These are phyloP conservation scores for Coccyzus lansbergi DNA, from an alignment of 2,797 vertebrate genomes.

Conservation along the genomic window DNA sequence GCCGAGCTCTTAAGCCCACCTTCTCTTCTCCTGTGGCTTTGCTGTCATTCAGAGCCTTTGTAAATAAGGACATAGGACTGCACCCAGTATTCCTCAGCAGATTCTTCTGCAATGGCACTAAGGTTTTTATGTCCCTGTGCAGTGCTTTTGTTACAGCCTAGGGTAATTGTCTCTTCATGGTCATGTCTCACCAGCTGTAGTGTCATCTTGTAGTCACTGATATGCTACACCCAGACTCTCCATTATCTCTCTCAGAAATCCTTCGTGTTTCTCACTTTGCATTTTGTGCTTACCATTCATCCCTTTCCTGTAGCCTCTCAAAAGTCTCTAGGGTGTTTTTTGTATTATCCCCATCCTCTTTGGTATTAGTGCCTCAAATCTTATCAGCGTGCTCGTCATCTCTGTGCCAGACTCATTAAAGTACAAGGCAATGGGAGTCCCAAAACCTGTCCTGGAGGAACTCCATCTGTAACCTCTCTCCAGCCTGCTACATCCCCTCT, in stretches of 20 bases:
- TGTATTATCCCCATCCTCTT: not conserved
- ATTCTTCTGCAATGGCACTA: not conserved
- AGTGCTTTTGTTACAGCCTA: not conserved
- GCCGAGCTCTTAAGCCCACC: not conserved
- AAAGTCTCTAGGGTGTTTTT: not conserved
- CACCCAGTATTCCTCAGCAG: not conserved
- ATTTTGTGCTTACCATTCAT: not conserved
- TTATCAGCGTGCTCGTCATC: not conserved
- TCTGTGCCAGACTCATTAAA: conserved; percentile 1
- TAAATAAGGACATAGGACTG: not conserved
- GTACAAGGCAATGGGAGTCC: not conserved
- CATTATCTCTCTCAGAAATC: not conserved
- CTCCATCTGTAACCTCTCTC: not conserved
- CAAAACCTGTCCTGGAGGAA: conserved; percentile 5
- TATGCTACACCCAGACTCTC: not conserved
- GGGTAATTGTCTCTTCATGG: not conserved
- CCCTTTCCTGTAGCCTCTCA: not conserved
- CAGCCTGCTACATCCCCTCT: not conserved
- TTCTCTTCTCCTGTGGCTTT: not conserved
- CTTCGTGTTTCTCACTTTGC: not conserved
- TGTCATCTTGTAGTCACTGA: not conserved
- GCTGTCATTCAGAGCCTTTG: not conserved
- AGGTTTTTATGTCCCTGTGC: not conserved
- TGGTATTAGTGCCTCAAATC: not conserved
- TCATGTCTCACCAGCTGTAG: not conserved